phyloP scores from a whole-genome alignment of 2,797 vertebrate species.

The Dendrocincla tyrannina region DNA sequence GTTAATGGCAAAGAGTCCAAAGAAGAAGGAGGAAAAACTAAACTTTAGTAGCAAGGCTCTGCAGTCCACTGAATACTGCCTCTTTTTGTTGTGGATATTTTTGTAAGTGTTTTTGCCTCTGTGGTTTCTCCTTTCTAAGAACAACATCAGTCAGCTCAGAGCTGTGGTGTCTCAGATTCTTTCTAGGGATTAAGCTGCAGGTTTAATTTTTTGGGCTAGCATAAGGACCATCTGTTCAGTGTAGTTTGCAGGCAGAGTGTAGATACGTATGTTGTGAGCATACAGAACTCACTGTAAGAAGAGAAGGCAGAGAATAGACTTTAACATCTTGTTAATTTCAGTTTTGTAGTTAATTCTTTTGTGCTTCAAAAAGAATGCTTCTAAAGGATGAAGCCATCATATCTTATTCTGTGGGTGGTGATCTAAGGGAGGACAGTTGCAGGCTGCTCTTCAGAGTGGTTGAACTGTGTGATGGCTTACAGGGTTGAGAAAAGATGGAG shows the following conservation, averaged over 20 bases:
- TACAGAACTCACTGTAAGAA: not conserved
- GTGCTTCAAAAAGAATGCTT: not conserved
- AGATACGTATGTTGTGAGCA: not conserved
- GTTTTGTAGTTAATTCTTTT: not conserved
- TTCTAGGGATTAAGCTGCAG: constrained; percentile 28
- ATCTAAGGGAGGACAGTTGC: not conserved
- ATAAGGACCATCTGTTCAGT: constrained; percentile 26
- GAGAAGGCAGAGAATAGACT: not conserved
- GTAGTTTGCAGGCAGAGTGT: not conserved
- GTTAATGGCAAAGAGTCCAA: not conserved
- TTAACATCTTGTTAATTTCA: not conserved
- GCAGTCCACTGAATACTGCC: not conserved
- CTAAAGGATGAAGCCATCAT: not conserved
- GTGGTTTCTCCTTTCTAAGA: constrained; percentile 37
- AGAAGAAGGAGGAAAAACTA: not conserved
- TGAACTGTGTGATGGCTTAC: not conserved
- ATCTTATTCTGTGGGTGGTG: not conserved
- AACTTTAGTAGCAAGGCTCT: not conserved
- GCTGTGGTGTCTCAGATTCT: not conserved
- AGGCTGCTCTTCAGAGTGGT: not conserved
- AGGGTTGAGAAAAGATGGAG: not conserved
- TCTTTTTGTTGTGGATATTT: not conserved
- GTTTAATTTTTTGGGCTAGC: constrained; percentile 27
- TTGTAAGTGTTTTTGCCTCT: not conserved
- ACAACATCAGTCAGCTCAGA: constrained; percentile 8